These are phyloP conservation scores for Amblyraja radiata DNA, from an alignment of 2,797 vertebrate species.

Conservation along the genomic window DNA sequence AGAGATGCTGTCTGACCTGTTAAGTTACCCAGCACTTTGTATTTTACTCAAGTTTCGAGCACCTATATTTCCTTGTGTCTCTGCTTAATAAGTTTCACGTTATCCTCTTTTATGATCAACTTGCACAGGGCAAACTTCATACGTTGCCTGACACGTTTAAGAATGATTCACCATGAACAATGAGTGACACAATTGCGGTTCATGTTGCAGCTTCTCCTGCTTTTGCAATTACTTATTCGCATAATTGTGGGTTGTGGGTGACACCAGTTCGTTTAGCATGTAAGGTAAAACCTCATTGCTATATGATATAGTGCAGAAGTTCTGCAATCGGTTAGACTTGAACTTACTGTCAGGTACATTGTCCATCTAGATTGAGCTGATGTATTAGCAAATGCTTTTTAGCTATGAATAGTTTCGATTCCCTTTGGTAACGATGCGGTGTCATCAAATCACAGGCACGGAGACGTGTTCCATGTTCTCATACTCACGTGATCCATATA, in stretches of 20 bases:
- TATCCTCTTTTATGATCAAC: not conserved
- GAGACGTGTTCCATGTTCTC: no score
- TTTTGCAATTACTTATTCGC: not conserved
- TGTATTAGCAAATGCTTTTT: not conserved
- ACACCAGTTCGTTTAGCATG: not conserved
- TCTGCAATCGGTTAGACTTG: not conserved
- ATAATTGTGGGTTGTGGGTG: no score
- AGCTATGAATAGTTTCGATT: not conserved
- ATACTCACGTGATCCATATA: no score
- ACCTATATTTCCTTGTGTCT: no score
- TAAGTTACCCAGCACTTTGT: no score
- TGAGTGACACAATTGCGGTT: not conserved
- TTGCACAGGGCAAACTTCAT: not conserved
- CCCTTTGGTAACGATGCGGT: not conserved
- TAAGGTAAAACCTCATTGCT: not conserved
- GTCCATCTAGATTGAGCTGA: not conserved
- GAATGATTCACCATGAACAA: not conserved
- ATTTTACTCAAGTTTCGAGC: no score
- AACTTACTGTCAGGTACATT: not conserved
- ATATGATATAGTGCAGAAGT: not conserved
- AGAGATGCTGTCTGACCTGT: no score
- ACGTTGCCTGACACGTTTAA: no score
- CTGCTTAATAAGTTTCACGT: not conserved
- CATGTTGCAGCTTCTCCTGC: not conserved
- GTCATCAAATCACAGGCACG: not conserved